phyloP scores from a whole-genome alignment of 1,140 invertebrate species.

The Drosophila sucinea region DNA sequence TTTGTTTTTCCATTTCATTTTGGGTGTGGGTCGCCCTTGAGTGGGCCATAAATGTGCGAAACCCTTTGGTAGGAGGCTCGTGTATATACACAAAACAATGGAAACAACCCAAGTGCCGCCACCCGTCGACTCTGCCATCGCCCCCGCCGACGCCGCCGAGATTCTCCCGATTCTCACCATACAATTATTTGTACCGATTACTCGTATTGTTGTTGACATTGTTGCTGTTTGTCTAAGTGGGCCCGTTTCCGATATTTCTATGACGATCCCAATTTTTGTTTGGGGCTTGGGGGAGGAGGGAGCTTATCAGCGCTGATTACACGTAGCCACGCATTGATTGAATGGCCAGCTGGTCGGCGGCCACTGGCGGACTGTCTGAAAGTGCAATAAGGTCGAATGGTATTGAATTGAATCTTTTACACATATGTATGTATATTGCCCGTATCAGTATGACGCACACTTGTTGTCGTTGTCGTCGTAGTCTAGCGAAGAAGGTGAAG shows the following conservation, averaged over 20 bases:
- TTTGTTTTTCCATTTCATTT: conserved; percentile 9
- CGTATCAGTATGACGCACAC: conserved; percentile 19
- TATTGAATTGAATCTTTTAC: conserved; percentile 11
- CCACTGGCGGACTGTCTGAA: conserved; percentile 24
- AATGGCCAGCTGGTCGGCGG: conserved; percentile 39
- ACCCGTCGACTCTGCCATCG: background rate
- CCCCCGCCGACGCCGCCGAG: too few relatives aligned
- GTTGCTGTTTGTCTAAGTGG: conserved; percentile 57
- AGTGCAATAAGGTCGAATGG: conserved; percentile 15
- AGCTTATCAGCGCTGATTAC: conserved; percentile 55
- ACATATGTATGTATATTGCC: background rate
- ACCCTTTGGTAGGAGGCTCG: conserved; percentile 61
- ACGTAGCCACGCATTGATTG: conserved; percentile 63
- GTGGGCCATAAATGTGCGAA: conserved; percentile 30
- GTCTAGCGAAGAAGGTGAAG: conserved; percentile 7
- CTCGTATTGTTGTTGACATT: conserved; percentile 47
- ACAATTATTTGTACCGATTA: conserved; percentile 27
- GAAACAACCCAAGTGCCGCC: conserved; percentile 62
- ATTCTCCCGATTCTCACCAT: conserved; percentile 8
- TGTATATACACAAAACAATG: conserved; percentile 55
- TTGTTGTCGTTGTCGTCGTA: conserved; percentile 1
- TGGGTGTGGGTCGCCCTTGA: conserved; percentile 39
- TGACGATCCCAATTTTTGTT: conserved; percentile 5
- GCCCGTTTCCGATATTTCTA: conserved; percentile 53
- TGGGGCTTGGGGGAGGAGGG: background rate